Conservation (phyloP, 2,797 vertebrate species). For the Paguma larvata region DNA sequence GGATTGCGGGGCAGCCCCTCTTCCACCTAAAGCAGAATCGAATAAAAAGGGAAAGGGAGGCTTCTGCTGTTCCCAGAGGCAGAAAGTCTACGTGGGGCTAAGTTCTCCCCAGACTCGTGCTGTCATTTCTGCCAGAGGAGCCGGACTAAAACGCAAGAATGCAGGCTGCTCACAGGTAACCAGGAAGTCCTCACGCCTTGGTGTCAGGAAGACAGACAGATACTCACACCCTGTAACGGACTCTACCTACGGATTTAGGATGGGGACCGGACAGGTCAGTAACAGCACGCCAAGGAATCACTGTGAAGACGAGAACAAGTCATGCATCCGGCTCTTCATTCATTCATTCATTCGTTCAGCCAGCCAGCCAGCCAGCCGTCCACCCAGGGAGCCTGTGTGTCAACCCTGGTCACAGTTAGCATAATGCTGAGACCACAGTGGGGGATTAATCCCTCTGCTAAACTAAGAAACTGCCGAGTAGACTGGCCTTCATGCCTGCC, state of each 20-base stretch:
- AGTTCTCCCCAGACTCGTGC: neutral
- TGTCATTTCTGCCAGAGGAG: neutral
- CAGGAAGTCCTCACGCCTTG: neutral
- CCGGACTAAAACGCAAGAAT: neutral
- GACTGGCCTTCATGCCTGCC: neutral
- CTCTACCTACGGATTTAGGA: neutral
- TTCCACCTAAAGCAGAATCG: neutral
- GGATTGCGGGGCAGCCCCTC: neutral
- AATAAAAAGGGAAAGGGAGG: neutral
- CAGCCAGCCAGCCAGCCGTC: neutral
- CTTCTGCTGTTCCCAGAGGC: neutral
- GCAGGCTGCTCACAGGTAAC: neutral
- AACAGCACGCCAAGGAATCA: neutral
- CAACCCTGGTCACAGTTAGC: neutral
- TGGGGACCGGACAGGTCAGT: neutral
- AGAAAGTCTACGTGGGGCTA: neutral
- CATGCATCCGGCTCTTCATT: neutral
- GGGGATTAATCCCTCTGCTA: neutral
- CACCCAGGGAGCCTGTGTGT: neutral
- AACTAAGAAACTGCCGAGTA: conserved; percentile 16
- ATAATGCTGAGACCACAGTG: neutral
- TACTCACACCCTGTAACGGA: neutral
- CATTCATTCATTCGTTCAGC: neutral
- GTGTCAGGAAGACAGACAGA: neutral
- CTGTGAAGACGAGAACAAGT: neutral